These are phyloP conservation scores for Lithophane semibrunnea DNA, from an alignment of 2,888 invertebrate species.

Conservation along the genomic window DNA sequence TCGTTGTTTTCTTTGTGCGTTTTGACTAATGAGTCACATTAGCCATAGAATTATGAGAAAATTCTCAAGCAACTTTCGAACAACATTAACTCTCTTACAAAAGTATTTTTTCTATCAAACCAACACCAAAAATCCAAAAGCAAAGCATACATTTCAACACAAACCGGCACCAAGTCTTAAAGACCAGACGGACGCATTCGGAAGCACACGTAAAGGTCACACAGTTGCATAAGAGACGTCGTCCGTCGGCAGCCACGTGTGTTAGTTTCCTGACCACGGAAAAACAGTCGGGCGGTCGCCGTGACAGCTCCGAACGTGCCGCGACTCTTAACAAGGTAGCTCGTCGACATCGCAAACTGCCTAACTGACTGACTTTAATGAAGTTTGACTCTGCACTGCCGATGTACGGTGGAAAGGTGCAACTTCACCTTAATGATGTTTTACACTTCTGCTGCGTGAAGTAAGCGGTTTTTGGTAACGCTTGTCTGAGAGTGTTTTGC, in stretches of 20 bases:
- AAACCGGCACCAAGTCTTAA: constrained; percentile 8
- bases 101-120: not conserved
- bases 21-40: not conserved
- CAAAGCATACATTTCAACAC: constrained; percentile 4
- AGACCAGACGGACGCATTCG: constrained; percentile 38
- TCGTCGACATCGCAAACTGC: constrained; percentile 77
- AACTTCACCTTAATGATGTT: constrained; percentile 1
- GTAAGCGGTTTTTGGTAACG: not conserved
- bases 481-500: constrained; percentile 1
- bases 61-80: not conserved
- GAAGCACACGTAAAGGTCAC: constrained; percentile 66
- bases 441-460: not conserved
- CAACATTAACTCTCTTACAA: not conserved
- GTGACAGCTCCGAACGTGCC: constrained; percentile 82
- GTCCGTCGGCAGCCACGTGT: constrained; percentile 66
- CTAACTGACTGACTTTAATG: constrained; percentile 79
- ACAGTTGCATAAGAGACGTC: constrained; percentile 74
- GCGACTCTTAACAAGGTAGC: constrained; percentile 72
- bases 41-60: constrained; percentile 2
- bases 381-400: constrained; percentile 76
- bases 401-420: constrained; percentile 36
- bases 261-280: constrained; percentile 82
- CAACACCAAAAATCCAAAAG: not conserved
- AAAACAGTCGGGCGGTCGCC: constrained; percentile 75
- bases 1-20: not conserved